Evolutionary conservation across 2,113 vertebrate species (phyloP), one percentile per base, ranked within the genome.

Genomic region (Leiothrix lutea): DNA sequence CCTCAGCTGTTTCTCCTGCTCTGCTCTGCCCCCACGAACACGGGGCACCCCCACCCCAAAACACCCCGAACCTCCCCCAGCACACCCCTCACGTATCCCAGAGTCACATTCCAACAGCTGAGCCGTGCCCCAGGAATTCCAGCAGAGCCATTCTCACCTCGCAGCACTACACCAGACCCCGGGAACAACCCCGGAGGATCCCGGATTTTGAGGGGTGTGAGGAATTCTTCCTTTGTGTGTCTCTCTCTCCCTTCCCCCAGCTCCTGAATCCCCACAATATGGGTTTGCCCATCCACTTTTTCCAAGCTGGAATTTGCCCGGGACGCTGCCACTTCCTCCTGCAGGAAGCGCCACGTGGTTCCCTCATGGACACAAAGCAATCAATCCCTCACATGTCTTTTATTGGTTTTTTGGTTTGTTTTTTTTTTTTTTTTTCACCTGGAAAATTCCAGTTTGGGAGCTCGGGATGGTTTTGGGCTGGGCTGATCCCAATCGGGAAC

Each of bases 271-370:
- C 92, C 64, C 75, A 28, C 42, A 23, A 31, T 3, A 50, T 35
- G 23, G 1, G 5, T 66, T 64, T 62, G 44, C 75, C 91, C 91
- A 36, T 67, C 82, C 81, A 11, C 42, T 8, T 58, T 66, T 84
- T 66, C 80, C 64, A 71, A 23, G 75, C 4, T 94, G 88, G 95
- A 96, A 92, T 94, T 88, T 86, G 80, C 88, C 86, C 94, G 33
- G 91, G 88, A 88, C 65, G 51, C 44, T 40, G 36, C 48, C 85
- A 80, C 80, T 94, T 92, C 91, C 91, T 86, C 92, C 84, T 79
- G 80, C 57, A 8, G 67, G 6, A 45, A 62, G 26, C 0, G 5
- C 60, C 92, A 95, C 19, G n/a, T 86, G 91, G 36, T 80, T 35
- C 40, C 86, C 33, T 35, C 53, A 9, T 12, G 73, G 88, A 67